Evolutionary conservation across 2,113 vertebrate species (phyloP).

Genomic region (Perca fluviatilis): DNA sequence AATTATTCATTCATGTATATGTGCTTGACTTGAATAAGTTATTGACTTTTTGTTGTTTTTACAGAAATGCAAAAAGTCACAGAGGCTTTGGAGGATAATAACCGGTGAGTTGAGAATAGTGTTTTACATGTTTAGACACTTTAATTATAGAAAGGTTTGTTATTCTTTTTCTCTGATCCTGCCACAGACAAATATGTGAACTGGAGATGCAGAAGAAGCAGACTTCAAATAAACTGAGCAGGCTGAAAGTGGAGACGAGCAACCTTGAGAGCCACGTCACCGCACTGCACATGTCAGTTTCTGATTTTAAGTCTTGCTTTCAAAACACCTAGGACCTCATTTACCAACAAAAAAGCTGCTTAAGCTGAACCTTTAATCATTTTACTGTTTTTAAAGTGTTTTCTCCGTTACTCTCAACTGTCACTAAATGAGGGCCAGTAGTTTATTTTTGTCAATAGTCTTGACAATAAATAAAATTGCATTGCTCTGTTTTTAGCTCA

Average conservation of each 20-base stretch:
- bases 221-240: slow-evolving; percentile 61
- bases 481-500: neutral
- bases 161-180: neutral
- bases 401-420: neutral
- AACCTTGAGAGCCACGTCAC: slow-evolving; percentile 64
- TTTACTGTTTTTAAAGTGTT: neutral
- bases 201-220: slow-evolving; percentile 71
- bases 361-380: neutral
- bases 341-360: neutral
- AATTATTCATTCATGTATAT: neutral
- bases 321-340: neutral
- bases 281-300: slow-evolving; percentile 69
- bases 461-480: neutral
- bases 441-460: neutral
- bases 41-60: neutral
- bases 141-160: neutral
- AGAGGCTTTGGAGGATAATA: slow-evolving; percentile 53
- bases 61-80: slow-evolving; percentile 74
- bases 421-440: neutral
- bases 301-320: neutral
- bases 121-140: neutral
- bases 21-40: neutral
- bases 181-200: slow-evolving; percentile 71
- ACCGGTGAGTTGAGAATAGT: slow-evolving; percentile 64
- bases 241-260: slow-evolving; percentile 65